Evolutionary conservation across 2,888 invertebrate species (phyloP).

Genomic region (Ennomos quercinarius): DNA sequence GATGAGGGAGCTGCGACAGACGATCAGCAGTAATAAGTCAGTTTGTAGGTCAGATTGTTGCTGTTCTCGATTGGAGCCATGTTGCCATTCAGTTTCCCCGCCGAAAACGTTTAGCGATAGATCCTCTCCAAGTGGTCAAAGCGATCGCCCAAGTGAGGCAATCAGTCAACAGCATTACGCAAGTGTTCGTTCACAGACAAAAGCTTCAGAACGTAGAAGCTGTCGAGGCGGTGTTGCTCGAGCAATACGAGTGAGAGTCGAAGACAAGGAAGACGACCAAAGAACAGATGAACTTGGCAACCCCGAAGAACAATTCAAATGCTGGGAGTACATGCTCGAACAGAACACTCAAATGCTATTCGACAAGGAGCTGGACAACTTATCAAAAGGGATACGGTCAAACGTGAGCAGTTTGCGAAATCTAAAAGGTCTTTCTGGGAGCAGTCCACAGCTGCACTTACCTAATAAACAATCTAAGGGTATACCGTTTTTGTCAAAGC

Average conservation of each 20-base stretch:
- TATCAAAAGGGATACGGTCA: slow-evolving; percentile 87
- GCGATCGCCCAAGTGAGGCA: slow-evolving; percentile 87
- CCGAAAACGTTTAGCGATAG: slow-evolving; percentile 87
- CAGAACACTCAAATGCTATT: slow-evolving; percentile 95
- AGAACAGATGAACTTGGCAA: slow-evolving; percentile 73
- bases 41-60: slow-evolving; percentile 87
- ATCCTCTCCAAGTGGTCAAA: slow-evolving; percentile 94
- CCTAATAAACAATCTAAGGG: slow-evolving; percentile 73
- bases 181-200: slow-evolving; percentile 76
- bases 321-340: slow-evolving; percentile 97
- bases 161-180: slow-evolving; percentile 79
- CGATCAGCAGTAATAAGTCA: slow-evolving; percentile 87
- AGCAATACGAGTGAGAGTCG: slow-evolving; percentile 87
- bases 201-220: slow-evolving; percentile 82
- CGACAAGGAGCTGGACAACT: slow-evolving; percentile 94
- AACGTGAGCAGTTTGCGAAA: slow-evolving; percentile 82
- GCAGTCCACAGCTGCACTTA: slow-evolving; percentile 88
- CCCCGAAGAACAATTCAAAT: slow-evolving; percentile 95
- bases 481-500: slow-evolving; percentile 88
- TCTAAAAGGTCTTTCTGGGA: slow-evolving; percentile 87
- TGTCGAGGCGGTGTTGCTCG: slow-evolving; percentile 86
- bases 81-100: slow-evolving; percentile 83
- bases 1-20: slow-evolving; percentile 91
- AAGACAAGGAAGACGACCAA: slow-evolving; percentile 84
- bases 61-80: slow-evolving; percentile 86